Percentiles rank a stretch among this genome's conserved stretches.
These are phyloP conservation scores for Sarcophaga carnaria DNA, from an alignment of 2,888 invertebrate genomes.

Conservation along the genomic window DNA sequence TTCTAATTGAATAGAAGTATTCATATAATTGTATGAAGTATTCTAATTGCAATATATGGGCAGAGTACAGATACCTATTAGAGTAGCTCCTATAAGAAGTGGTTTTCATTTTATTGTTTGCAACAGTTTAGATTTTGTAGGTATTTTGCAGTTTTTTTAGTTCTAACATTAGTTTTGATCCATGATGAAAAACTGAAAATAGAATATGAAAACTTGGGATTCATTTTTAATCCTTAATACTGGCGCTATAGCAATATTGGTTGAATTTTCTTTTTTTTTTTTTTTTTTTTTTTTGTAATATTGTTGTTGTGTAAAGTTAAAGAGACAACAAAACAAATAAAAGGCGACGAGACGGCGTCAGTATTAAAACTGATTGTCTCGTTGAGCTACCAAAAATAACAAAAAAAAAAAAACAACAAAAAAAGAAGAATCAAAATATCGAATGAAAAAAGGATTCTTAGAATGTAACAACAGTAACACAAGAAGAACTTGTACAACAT, in stretches of 20 bases:
- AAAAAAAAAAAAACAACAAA: not conserved
- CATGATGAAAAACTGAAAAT: not conserved
- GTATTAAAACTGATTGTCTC: constrained; percentile 69
- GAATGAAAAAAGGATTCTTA: constrained; percentile 65
- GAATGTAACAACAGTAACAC: constrained; percentile 69
- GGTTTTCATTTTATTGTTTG: no score
- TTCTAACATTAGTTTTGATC: not conserved
- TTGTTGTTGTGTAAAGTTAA: constrained; percentile 43
- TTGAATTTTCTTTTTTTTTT: not conserved
- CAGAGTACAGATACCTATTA: no score
- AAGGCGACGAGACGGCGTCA: constrained; percentile 70
- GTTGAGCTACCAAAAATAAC: constrained; percentile 60
- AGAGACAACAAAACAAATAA: constrained; percentile 62
- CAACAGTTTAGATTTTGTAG: not conserved
- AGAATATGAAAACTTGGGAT: not conserved
- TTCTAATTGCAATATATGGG: no score
- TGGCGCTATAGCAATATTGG: not conserved
- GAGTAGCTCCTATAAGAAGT: no score
- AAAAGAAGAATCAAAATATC: constrained; percentile 11
- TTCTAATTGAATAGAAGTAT: no score
- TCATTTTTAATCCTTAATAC: not conserved
- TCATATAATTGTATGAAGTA: no score
- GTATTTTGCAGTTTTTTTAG: not conserved
- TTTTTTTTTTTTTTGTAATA: not conserved
- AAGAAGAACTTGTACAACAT: constrained; percentile 69